phyloP scores from a whole-genome alignment of 2,113 vertebrate species.

The Verasper variegatus region DNA sequence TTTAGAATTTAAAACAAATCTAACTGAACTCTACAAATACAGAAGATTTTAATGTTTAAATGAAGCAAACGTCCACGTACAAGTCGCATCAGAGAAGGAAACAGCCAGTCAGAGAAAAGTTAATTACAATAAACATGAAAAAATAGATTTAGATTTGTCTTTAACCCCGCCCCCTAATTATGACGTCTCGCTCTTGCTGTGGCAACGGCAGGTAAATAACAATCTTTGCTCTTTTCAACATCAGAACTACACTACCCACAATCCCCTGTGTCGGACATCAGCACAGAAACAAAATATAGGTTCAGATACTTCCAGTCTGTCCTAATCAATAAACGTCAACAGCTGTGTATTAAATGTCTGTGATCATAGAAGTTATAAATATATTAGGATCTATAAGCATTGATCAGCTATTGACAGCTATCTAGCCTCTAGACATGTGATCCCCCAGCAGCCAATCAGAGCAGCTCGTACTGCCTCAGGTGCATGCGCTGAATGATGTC shows the following conservation, averaged over 20 bases:
- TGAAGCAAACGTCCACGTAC: too few relatives aligned
- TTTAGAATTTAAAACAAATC: too few relatives aligned
- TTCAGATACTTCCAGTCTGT: not conserved
- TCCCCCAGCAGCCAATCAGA: conserved; percentile 83
- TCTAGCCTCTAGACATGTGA: not conserved
- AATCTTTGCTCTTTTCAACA: not conserved
- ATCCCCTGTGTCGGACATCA: conserved; percentile 6
- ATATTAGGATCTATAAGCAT: conserved; percentile 1
- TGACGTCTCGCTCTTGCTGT: not conserved
- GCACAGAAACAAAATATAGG: too few relatives aligned
- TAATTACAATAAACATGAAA: not conserved
- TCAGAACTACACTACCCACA: conserved; percentile 50
- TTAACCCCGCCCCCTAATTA: not conserved
- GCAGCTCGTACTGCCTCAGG: conserved; percentile 96
- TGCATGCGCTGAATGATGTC: conserved; percentile 91
- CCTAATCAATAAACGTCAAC: conserved; percentile 5
- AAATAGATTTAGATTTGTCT: conserved; percentile 28
- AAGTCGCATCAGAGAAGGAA: not conserved
- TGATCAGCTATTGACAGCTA: not conserved
- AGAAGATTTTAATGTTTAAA: too few relatives aligned
- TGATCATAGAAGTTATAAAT: not conserved
- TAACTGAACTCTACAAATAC: too few relatives aligned
- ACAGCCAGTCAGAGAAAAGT: conserved; percentile 1
- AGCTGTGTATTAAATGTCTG: not conserved
- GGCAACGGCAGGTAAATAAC: not conserved